Base-by-base conservation (phyloP, 1,140 invertebrate genomes). In the Lerema accius region DNA sequence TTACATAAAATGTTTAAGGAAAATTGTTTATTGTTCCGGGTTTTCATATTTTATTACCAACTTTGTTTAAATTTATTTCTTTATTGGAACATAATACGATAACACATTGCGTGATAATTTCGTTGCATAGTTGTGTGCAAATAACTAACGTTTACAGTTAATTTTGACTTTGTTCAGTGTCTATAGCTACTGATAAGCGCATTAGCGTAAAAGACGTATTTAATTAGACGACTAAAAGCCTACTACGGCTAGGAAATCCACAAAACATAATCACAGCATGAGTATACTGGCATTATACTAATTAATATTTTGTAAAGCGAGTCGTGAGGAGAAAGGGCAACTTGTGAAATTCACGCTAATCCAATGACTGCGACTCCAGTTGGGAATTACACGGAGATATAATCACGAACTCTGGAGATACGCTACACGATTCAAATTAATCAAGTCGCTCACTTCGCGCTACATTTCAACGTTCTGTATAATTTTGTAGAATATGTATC, bases 401-500 rank as follows among this genome's bases (percentile, higher is more conserved):
- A 32, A 32, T 32, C 19, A 23, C 19, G 19, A 32, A 32, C 28
- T 32, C 28, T 32, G 3, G 28, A 32, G 28, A 32, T 9, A 32
- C 28, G 28, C 3, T 7, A 32, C 28, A 32, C 28, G 28, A 32
- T 32, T 7, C 4, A 32, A 32, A 32, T 32, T 32, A 32, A 32
- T 32, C 28, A 32, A 32, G 28, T 4, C 28, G 28, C 28, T 32
- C 28, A 32, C 4, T 4, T 9, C 28, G 28, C 28, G 9, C 28
- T 9, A 4, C 28, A 32, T 32, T 32, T 32, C 4, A 1, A 32
- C 28, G 9, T 32, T 32, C 28, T 32, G 28, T 32, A 9, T 32
- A 49, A 49, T 28, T 55, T 14, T 43, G 13, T 53, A 40, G 19
- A 43, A 15, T 28, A 19, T n/a, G 1, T n/a, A 5, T 53, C 16